Evolutionary conservation across 1,140 invertebrate species (phyloP).

Genomic region (Leptinotarsa undecemlineata): DNA sequence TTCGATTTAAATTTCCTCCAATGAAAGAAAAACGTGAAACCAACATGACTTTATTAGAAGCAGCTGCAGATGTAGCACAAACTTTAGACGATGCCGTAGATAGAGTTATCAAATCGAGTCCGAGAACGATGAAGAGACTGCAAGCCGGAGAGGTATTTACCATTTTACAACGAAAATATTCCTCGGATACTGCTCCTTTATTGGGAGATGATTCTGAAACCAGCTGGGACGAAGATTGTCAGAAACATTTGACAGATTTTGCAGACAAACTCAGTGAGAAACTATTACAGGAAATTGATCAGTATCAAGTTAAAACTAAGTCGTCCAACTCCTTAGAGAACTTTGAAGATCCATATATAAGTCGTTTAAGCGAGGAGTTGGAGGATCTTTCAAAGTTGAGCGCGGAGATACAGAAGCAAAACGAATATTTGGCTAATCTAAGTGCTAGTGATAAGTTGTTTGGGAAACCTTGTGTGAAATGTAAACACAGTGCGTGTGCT

Average conservation of each 20-base stretch:
- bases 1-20: constrained; percentile 46
- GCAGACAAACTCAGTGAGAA: constrained; percentile 75
- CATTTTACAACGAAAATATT: constrained; percentile 57
- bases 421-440: constrained; percentile 56
- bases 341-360: constrained; percentile 63
- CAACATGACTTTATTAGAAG: constrained; percentile 60
- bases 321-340: constrained; percentile 55
- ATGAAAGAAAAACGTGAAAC: constrained; percentile 11
- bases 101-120: constrained; percentile 54
- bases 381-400: constrained; percentile 62
- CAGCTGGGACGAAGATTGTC: constrained; percentile 66
- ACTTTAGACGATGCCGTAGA: constrained; percentile 71
- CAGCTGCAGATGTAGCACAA: constrained; percentile 67
- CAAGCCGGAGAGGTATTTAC: constrained; percentile 60
- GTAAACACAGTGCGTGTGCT: constrained; percentile 25
- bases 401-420: constrained; percentile 60
- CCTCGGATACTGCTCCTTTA: constrained; percentile 44
- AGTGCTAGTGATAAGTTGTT: constrained; percentile 48
- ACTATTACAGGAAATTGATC: constrained; percentile 74
- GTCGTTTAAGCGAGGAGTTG: constrained; percentile 61
- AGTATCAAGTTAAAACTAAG: constrained; percentile 58
- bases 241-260: constrained; percentile 73
- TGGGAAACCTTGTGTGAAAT: constrained; percentile 30
- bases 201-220: constrained; percentile 57
- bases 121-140: constrained; percentile 57